Evolutionary conservation across 1,140 invertebrate species (phyloP).

Genomic region (Phocides pigmalion): DNA sequence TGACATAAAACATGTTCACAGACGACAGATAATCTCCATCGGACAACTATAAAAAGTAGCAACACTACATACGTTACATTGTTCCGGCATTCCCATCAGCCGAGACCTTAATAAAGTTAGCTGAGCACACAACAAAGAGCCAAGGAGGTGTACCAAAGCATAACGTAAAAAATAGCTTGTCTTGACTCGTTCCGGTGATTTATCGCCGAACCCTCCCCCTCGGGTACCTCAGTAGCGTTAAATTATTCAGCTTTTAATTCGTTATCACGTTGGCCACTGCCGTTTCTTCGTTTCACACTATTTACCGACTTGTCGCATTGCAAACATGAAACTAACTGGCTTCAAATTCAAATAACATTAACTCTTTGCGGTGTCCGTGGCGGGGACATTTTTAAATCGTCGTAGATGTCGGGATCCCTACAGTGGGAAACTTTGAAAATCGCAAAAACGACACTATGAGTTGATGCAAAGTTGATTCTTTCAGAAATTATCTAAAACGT

Average conservation of each 20-base stretch:
- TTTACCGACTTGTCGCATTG: constrained; percentile 45
- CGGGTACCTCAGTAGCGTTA: constrained; percentile 74
- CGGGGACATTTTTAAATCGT: too few species aligned
- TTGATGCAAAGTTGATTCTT: too few species aligned
- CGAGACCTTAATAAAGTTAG: constrained; percentile 68
- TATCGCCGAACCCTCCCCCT: constrained; percentile 65
- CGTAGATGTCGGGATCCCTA: too few species aligned
- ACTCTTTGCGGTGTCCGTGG: too few species aligned
- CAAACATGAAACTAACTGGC: not conserved
- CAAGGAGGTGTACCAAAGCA: constrained; percentile 76
- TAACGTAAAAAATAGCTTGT: constrained; percentile 78
- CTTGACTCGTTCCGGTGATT: constrained; percentile 73
- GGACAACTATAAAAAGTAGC: not conserved
- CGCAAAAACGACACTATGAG: too few species aligned
- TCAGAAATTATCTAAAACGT: too few species aligned
- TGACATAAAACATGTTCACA: not conserved
- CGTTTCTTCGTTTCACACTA: constrained; percentile 77
- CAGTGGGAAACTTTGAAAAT: too few species aligned
- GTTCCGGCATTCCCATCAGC: constrained; percentile 63
- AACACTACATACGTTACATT: constrained; percentile 48
- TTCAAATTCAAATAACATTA: too few species aligned
- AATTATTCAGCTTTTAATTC: constrained; percentile 84
- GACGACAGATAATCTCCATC: not conserved
- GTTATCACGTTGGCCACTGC: constrained; percentile 73
- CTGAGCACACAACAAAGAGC: constrained; percentile 60